These are phyloP conservation scores for Lamellibrachia satsuma DNA, from an alignment of 2,888 invertebrate species.

Conservation along the genomic window DNA sequence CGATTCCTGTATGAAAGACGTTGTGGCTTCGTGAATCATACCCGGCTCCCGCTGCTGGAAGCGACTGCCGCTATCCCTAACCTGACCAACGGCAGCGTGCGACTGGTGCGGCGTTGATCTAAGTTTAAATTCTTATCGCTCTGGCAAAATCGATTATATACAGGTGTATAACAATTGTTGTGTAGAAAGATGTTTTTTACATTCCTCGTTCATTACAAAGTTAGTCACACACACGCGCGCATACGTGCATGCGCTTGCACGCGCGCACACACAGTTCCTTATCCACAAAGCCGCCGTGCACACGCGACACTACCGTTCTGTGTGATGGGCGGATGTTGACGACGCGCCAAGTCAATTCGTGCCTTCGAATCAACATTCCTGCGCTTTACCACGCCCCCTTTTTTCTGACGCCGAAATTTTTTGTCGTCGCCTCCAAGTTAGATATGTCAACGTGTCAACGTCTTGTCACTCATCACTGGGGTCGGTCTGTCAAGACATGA, in stretches of 20 bases:
- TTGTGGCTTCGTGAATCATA: neutral
- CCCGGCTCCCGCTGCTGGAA: neutral
- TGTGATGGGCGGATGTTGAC: neutral
- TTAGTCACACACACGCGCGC: neutral
- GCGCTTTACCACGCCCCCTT: slow-evolving; percentile 2
- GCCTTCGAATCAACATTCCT: neutral
- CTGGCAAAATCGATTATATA: neutral
- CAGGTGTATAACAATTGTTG: too few relatives aligned
- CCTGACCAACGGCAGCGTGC: neutral
- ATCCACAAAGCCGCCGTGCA: neutral
- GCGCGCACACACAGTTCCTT: neutral
- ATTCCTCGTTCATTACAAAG: neutral
- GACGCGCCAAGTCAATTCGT: neutral
- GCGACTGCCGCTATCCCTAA: neutral
- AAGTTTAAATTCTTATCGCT: neutral
- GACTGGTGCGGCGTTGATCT: neutral
- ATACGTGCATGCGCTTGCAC: too few relatives aligned
- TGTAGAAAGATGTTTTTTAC: too few relatives aligned
- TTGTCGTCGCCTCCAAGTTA: neutral
- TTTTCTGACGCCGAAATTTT: neutral
- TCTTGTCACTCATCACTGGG: neutral
- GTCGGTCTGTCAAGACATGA: neutral
- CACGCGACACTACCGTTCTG: neutral
- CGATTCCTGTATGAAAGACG: neutral
- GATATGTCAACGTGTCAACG: neutral